A percentile compares a stretch with the other conserved stretches of the same genome.
phyloP scores from a whole-genome alignment of 2,888 invertebrate species.

The Andrena marginata region DNA sequence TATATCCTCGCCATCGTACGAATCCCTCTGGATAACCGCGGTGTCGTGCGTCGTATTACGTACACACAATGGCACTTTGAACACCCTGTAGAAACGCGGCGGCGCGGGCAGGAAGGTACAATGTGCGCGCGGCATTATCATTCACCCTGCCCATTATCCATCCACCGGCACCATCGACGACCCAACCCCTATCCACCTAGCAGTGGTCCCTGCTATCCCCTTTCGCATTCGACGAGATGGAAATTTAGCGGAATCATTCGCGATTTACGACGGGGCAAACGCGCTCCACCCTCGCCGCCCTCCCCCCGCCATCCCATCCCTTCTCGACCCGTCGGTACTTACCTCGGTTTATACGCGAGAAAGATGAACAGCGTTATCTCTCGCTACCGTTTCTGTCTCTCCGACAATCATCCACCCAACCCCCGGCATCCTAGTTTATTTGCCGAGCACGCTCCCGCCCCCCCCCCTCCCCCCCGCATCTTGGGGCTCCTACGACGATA shows the following conservation, averaged over 20 bases:
- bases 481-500: constrained; percentile 37
- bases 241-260: constrained; percentile 79
- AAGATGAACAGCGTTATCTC: constrained; percentile 63
- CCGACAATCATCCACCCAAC: constrained; percentile 46
- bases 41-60: background rate
- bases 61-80: constrained; percentile 17
- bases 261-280: constrained; percentile 74
- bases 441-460: constrained; percentile 16
- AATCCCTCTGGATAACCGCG: background rate
- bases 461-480: too few species aligned
- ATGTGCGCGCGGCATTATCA: constrained; percentile 77
- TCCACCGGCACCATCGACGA: constrained; percentile 71
- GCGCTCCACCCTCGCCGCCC: constrained; percentile 35
- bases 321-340: constrained; percentile 51
- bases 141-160: constrained; percentile 78
- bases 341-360: constrained; percentile 67
- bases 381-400: constrained; percentile 35
- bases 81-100: constrained; percentile 49
- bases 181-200: constrained; percentile 66
- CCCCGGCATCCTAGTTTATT: constrained; percentile 43
- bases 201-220: constrained; percentile 56
- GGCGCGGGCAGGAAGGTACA: constrained; percentile 56
- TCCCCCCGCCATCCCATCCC: constrained; percentile 22
- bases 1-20: background rate
- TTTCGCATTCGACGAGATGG: constrained; percentile 75